A percentile compares a stretch with the other conserved stretches of the same genome.
These are phyloP conservation scores for Pemphigus obesinymphae DNA, from an alignment of 1,140 invertebrate species.

Conservation along the genomic window DNA sequence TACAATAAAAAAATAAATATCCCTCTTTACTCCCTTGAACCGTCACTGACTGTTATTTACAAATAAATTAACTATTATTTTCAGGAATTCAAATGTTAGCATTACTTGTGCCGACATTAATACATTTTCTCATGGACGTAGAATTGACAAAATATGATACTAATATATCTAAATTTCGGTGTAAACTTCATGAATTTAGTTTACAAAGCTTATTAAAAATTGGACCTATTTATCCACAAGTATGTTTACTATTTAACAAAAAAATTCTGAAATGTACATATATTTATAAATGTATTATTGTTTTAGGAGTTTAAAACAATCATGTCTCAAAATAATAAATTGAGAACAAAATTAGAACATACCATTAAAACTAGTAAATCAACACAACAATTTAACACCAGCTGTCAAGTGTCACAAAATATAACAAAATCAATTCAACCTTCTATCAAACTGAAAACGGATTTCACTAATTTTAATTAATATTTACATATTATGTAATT, in stretches of 20 bases:
- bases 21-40: no score
- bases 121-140: slow-evolving; percentile 67
- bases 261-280: slow-evolving; percentile 51
- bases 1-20: no score
- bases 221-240: slow-evolving; percentile 83
- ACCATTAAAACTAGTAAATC: slow-evolving; percentile 75
- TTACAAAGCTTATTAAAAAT: slow-evolving; percentile 84
- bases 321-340: slow-evolving; percentile 73
- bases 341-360: slow-evolving; percentile 76
- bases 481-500: not conserved
- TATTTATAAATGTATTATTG: slow-evolving; percentile 37
- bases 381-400: slow-evolving; percentile 52
- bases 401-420: slow-evolving; percentile 51
- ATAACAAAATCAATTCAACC: slow-evolving; percentile 58
- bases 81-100: slow-evolving; percentile 83
- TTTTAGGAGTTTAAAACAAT: slow-evolving; percentile 82
- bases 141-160: slow-evolving; percentile 61
- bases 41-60: no score
- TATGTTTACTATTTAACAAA: slow-evolving; percentile 48
- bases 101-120: slow-evolving; percentile 79
- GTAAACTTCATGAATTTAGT: slow-evolving; percentile 76
- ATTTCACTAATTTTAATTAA: slow-evolving; percentile 84
- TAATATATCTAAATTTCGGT: slow-evolving; percentile 58
- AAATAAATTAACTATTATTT: not conserved
- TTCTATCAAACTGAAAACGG: slow-evolving; percentile 90